Evolutionary conservation across 2,888 invertebrate species (phyloP), one percentile per base, ranked within the genome.

Genomic region (Drosophila kanekoi): DNA sequence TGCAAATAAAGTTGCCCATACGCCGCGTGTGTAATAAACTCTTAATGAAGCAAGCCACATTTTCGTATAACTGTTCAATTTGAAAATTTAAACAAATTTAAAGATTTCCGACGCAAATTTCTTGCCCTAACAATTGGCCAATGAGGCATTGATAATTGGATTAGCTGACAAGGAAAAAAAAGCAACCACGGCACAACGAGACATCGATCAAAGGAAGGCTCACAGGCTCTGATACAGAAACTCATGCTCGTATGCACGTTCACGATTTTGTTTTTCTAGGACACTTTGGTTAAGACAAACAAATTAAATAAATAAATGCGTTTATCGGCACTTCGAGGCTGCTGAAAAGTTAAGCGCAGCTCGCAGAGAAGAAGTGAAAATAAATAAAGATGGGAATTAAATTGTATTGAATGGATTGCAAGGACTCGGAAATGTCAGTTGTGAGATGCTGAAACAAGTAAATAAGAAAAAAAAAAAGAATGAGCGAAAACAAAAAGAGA

Each of bases 131-230:
- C 38, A 45, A 60, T 64, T 69, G 63, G 60, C 43, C 68, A 74
- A 68, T 74, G 87, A 81, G 72, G 62, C 65, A 58, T 52, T 35
- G 37, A 68, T 84, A 81, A 81, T 81, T 74, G 66, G 53, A 73
- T 84, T 74, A 68, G 44, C 13, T 45, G 44, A 64, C 51, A 51
- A 9, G 16, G 41, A 3, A 49, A 40, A 60, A 47, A 49, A 51
- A 49, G 18, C n/a, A 43, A 8, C 9, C 32, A 1, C 9, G 28
- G 8, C 40, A 33, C 9, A 41, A 18, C 43, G n/a, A n/a, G 11
- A 16, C 38, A 74, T 43, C 61, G 75, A 76, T 76, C 75, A 79
- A 76, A 74, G 72, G 53, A 59, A 53, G 35, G 35, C 11, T 23
- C 58, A 35, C 8, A 14, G 13, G 45, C 52, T 14, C 41, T 18